These are phyloP conservation scores for Odontophorus gujanensis DNA, from an alignment of 2,113 vertebrate species.

Conservation along the genomic window DNA sequence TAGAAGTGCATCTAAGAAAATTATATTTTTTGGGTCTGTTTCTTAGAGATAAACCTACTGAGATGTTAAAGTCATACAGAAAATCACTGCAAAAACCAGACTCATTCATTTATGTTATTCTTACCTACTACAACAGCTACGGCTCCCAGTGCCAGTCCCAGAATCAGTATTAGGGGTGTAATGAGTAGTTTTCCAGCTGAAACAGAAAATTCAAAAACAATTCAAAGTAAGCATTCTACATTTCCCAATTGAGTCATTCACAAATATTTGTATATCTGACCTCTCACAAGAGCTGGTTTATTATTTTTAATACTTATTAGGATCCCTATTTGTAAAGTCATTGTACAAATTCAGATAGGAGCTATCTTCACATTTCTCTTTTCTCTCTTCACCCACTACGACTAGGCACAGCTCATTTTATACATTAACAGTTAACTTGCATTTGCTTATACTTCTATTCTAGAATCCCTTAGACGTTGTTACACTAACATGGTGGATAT, in stretches of 20 bases:
- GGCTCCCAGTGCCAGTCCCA: slow-evolving; percentile 92
- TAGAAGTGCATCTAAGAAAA: background rate
- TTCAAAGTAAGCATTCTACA: background rate
- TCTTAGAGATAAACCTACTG: background rate
- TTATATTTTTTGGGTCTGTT: background rate
- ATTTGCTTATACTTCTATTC: slow-evolving; percentile 37
- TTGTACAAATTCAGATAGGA: background rate
- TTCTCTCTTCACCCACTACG: background rate
- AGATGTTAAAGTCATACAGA: background rate
- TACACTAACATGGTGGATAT: background rate
- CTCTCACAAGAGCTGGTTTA: background rate
- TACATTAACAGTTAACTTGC: background rate
- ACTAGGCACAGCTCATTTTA: background rate
- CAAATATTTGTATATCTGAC: background rate
- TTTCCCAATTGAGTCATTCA: background rate
- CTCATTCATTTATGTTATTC: background rate
- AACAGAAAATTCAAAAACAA: slow-evolving; percentile 56
- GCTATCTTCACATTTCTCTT: background rate
- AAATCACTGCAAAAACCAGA: background rate
- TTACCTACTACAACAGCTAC: slow-evolving; percentile 95
- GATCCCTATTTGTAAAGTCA: background rate
- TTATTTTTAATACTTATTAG: background rate
- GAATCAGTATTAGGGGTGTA: slow-evolving; percentile 89
- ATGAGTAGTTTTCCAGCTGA: slow-evolving; percentile 93
- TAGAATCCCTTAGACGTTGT: background rate